Conservation (phyloP, 92 coral and sea anemone species). For the Zoanthus gigantus region DNA sequence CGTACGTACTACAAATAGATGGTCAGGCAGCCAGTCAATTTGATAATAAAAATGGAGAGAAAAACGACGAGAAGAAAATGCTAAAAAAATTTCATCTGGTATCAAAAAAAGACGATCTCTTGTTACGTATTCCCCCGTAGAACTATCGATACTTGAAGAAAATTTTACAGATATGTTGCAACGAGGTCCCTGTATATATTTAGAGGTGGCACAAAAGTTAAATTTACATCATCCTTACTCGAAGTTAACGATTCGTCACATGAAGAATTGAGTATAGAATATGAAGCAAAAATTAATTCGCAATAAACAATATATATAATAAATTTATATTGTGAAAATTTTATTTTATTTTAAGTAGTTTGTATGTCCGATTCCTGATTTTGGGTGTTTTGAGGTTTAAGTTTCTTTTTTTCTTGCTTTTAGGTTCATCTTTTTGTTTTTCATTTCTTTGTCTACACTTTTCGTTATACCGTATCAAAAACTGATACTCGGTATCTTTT, state of each 20-base stretch:
- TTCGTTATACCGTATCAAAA: too few relatives aligned
- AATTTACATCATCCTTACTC: background rate
- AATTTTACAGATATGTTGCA: background rate
- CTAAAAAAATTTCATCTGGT: background rate
- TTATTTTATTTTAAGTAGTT: background rate
- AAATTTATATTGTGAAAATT: too few relatives aligned
- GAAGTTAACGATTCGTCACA: background rate
- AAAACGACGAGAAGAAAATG: too few relatives aligned
- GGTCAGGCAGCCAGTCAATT: background rate
- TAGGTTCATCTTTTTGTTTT: background rate
- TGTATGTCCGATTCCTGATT: too few relatives aligned
- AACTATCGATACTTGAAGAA: background rate
- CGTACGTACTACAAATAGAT: background rate
- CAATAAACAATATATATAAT: too few relatives aligned
- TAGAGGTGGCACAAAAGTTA: background rate
- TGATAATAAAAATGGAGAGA: background rate
- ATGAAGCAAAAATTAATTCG: background rate
- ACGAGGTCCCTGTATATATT: background rate
- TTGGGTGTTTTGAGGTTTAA: background rate
- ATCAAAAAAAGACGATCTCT: background rate
- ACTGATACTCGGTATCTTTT: background rate
- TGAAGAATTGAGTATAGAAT: background rate
- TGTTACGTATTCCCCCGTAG: background rate
- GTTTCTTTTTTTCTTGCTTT: background rate
- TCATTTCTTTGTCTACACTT: background rate